phyloP scores from a whole-genome alignment of 2,888 invertebrate species.

The Sphecodes monilicornis region DNA sequence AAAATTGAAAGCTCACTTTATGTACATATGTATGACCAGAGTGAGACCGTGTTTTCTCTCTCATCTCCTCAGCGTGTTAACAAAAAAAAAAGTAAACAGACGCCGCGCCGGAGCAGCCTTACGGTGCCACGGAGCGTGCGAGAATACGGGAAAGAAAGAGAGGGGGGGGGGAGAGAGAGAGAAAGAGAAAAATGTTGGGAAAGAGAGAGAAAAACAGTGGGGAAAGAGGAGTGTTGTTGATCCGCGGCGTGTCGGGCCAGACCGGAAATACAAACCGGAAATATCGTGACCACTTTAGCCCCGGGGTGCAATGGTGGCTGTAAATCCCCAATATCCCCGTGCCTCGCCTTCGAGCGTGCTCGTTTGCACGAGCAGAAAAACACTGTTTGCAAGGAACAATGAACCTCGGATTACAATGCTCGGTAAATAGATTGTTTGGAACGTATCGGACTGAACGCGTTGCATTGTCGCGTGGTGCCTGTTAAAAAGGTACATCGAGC shows the following conservation, averaged over 20 bases:
- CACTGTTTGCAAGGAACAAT: constrained; percentile 79
- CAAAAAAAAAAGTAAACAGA: too few species aligned
- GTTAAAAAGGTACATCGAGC: constrained; percentile 62
- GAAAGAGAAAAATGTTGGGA: too few species aligned
- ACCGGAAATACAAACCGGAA: constrained; percentile 65
- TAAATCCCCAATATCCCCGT: constrained; percentile 54
- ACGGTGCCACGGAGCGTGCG: neutral
- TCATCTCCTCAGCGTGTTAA: too few species aligned
- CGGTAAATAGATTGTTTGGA: constrained; percentile 79
- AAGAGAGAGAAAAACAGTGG: neutral
- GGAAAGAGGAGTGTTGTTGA: constrained; percentile 17
- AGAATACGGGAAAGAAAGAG: neutral
- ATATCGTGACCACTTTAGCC: constrained; percentile 60
- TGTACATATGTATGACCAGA: too few species aligned
- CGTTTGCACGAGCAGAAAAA: constrained; percentile 66
- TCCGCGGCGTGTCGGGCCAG: constrained; percentile 37
- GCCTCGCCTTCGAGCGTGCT: constrained; percentile 31
- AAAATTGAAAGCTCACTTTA: too few species aligned
- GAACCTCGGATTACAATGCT: constrained; percentile 80
- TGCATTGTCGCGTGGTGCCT: constrained; percentile 65
- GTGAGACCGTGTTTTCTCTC: too few species aligned
- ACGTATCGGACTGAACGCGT: constrained; percentile 75
- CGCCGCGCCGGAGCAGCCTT: too few species aligned
- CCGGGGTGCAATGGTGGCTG: constrained; percentile 51
- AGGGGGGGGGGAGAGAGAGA: neutral